A percentile compares a stretch with the other conserved stretches of the same genome.
Evolutionary conservation across 2,888 invertebrate genomes (phyloP).

Genomic region (Calliphora vomitoria): DNA sequence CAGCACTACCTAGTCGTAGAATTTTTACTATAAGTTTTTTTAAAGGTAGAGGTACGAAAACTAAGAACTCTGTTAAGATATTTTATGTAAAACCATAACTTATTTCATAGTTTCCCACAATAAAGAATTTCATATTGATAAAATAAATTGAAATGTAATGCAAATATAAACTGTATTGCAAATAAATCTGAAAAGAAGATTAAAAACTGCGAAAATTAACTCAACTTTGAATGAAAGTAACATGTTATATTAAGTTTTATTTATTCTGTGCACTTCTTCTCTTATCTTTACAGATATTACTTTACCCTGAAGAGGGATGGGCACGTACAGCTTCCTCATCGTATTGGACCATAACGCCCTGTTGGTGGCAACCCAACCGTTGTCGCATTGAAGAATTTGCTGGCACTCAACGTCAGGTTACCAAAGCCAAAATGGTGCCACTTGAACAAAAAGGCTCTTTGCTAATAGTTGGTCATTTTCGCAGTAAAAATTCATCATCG

Average conservation of each 20-base stretch:
- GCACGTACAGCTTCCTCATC: slow-evolving; percentile 93
- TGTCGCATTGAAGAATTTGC: slow-evolving; percentile 94
- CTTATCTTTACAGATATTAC: slow-evolving; percentile 87
- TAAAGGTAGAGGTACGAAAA: too few species aligned
- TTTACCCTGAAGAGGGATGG: slow-evolving; percentile 96
- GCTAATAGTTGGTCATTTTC: slow-evolving; percentile 89
- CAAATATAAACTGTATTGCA: not conserved
- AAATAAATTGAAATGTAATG: not conserved
- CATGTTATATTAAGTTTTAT: slow-evolving; percentile 15
- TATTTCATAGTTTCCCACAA: not conserved
- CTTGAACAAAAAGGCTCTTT: slow-evolving; percentile 90
- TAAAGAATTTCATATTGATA: not conserved
- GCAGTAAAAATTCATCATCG: slow-evolving; percentile 71
- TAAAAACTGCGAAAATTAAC: not conserved
- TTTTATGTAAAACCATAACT: too few species aligned
- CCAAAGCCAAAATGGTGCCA: slow-evolving; percentile 92
- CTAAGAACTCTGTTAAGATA: too few species aligned
- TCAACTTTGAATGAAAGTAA: not conserved
- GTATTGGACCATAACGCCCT: slow-evolving; percentile 94
- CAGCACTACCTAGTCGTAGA: too few species aligned
- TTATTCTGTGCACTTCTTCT: slow-evolving; percentile 35
- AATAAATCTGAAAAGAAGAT: not conserved
- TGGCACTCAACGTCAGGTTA: slow-evolving; percentile 87
- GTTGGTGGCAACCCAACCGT: slow-evolving; percentile 93
- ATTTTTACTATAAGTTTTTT: too few species aligned